phyloP scores from a whole-genome alignment of 2,113 vertebrate species.

The Acanthochromis polyacanthus region DNA sequence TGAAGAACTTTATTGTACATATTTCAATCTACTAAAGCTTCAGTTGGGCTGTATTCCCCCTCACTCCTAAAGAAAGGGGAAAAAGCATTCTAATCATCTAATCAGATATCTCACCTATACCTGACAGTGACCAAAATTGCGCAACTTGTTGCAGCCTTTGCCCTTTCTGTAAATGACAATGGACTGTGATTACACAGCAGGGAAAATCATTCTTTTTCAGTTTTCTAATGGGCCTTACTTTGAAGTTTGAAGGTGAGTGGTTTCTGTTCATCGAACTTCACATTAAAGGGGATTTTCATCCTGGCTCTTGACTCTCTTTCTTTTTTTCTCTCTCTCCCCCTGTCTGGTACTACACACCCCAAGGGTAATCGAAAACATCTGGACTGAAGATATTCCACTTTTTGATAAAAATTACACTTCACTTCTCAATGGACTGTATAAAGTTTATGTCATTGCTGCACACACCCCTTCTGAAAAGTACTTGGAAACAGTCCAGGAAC shows the following conservation, averaged over 20 bases:
- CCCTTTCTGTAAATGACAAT: slow-evolving; percentile 24
- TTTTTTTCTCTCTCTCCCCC: neutral
- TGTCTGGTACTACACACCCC: slow-evolving; percentile 22
- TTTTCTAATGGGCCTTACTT: slow-evolving; percentile 47
- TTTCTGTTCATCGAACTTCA: slow-evolving; percentile 47
- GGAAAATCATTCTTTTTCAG: slow-evolving; percentile 7
- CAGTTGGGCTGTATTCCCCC: neutral
- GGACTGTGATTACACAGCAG: slow-evolving; percentile 11
- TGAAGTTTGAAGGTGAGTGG: slow-evolving; percentile 51
- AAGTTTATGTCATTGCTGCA: slow-evolving; percentile 28
- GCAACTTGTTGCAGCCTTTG: slow-evolving; percentile 52
- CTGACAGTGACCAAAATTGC: slow-evolving; percentile 39
- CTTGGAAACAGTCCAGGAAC: neutral
- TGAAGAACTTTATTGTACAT: neutral
- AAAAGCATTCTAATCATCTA: neutral
- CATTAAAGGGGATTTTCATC: slow-evolving; percentile 48
- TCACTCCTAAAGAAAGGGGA: neutral
- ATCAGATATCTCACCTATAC: slow-evolving; percentile 1
- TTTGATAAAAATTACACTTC: slow-evolving; percentile 38
- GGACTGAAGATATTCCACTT: slow-evolving; percentile 52
- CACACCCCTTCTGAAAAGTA: slow-evolving; percentile 29
- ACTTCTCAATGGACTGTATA: slow-evolving; percentile 26
- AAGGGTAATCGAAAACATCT: slow-evolving; percentile 67
- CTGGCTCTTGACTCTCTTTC: slow-evolving; percentile 5
- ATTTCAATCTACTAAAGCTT: neutral